Evolutionary conservation across 2,797 vertebrate genomes (phyloP).

Genomic region (Leucoraja ocellata): DNA sequence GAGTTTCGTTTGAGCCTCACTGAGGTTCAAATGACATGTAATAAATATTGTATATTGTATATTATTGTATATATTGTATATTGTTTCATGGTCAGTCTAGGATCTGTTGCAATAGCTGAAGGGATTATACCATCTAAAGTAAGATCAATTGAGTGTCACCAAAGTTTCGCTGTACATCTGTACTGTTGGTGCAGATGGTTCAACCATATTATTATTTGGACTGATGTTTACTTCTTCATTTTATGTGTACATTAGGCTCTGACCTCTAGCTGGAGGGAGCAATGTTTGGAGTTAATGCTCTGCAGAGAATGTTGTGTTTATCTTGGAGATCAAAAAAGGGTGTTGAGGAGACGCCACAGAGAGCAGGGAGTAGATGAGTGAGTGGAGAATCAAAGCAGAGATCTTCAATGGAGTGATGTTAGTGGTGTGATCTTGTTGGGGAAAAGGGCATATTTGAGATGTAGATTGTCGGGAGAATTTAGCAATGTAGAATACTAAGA

Average conservation of each 20-base stretch:
- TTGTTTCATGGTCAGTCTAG: not conserved
- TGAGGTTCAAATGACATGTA: too few relatives aligned
- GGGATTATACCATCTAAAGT: not conserved
- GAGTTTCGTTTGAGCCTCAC: too few relatives aligned
- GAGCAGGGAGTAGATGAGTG: not conserved
- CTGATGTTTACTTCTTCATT: not conserved
- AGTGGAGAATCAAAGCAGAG: not conserved
- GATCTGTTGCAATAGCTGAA: not conserved
- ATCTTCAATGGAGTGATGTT: not conserved
- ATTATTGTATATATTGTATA: too few relatives aligned
- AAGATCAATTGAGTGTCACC: not conserved
- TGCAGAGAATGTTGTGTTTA: not conserved
- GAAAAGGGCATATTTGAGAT: not conserved
- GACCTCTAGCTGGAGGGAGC: not conserved
- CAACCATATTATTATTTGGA: not conserved
- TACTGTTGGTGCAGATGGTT: not conserved
- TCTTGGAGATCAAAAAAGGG: not conserved
- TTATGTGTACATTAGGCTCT: not conserved
- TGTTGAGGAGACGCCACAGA: not conserved
- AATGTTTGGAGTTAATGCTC: not conserved
- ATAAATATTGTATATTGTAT: too few relatives aligned
- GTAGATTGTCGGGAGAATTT: not conserved
- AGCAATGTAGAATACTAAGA: not conserved
- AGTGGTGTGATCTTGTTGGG: not conserved
- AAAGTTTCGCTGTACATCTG: not conserved